Evolutionary conservation across 1,140 invertebrate species (phyloP).

Genomic region (Camponotus floridanus): DNA sequence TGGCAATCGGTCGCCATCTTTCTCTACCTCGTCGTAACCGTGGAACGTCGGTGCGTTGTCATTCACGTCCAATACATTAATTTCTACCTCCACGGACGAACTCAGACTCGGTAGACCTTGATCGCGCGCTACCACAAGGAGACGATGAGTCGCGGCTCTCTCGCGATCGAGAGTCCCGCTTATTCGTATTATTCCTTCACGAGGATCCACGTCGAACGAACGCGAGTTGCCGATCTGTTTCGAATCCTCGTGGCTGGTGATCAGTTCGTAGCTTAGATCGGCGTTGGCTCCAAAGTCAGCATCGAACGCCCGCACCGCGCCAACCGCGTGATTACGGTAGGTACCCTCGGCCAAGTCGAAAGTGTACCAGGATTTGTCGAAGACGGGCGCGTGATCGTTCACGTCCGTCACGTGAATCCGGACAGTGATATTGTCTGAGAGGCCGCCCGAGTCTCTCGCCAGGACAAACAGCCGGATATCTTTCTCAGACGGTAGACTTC

Average conservation of each 20-base stretch:
- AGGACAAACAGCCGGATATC: constrained; percentile 92
- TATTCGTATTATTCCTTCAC: constrained; percentile 90
- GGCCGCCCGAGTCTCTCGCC: constrained; percentile 91
- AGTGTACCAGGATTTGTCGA: constrained; percentile 93
- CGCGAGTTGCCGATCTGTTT: not conserved
- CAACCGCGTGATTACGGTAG: constrained; percentile 90
- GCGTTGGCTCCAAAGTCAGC: constrained; percentile 92
- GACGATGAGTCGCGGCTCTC: constrained; percentile 89
- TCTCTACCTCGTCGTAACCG: constrained; percentile 88
- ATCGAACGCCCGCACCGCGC: constrained; percentile 92
- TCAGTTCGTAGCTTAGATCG: constrained; percentile 91
- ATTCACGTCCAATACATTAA: constrained; percentile 93
- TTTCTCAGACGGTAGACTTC: constrained; percentile 91
- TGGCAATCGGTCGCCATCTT: constrained; percentile 83
- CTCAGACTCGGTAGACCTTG: constrained; percentile 89
- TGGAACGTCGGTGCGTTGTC: constrained; percentile 92
- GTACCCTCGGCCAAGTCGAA: constrained; percentile 94
- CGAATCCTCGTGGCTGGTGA: constrained; percentile 63
- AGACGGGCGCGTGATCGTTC: constrained; percentile 95
- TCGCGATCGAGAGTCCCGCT: constrained; percentile 94
- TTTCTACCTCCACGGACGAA: constrained; percentile 91
- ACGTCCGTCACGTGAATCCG: constrained; percentile 91
- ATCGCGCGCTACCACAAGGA: constrained; percentile 92
- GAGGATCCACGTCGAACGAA: constrained; percentile 48
- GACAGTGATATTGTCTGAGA: constrained; percentile 90